phyloP scores from a whole-genome alignment of 1,140 invertebrate species.

The Andrena cerasifolii region DNA sequence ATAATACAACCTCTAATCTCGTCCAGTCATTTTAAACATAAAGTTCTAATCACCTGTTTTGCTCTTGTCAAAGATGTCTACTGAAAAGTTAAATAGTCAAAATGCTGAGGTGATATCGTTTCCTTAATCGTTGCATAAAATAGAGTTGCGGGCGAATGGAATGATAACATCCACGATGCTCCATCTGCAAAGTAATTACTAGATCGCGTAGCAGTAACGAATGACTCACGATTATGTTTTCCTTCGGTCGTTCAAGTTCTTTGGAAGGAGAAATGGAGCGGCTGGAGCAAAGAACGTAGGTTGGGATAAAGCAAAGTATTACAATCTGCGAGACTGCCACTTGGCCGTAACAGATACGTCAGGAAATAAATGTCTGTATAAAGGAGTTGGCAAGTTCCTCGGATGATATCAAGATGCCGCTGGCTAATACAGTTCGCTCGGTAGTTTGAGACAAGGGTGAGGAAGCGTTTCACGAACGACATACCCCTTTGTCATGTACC shows the following conservation, averaged over 20 bases:
- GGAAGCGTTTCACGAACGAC: slow-evolving; percentile 42
- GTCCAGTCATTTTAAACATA: too few relatives aligned
- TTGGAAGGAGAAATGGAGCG: slow-evolving; percentile 32
- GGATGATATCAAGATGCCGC: slow-evolving; percentile 75
- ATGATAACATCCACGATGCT: background rate
- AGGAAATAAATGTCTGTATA: slow-evolving; percentile 77
- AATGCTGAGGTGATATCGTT: background rate
- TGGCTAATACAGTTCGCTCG: slow-evolving; percentile 69
- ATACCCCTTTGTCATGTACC: slow-evolving; percentile 61
- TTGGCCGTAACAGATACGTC: slow-evolving; percentile 74
- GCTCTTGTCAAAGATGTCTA: too few relatives aligned
- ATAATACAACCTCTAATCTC: too few relatives aligned
- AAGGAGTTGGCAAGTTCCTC: slow-evolving; percentile 76
- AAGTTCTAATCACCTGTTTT: too few relatives aligned
- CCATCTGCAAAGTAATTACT: slow-evolving; percentile 60
- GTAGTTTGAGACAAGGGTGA: slow-evolving; percentile 57
- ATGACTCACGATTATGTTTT: slow-evolving; percentile 73
- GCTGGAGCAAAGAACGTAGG: background rate
- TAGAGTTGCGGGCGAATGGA: background rate
- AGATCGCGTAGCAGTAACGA: slow-evolving; percentile 61
- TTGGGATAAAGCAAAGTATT: slow-evolving; percentile 67
- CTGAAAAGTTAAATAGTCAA: background rate
- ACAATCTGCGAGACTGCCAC: slow-evolving; percentile 74
- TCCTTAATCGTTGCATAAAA: background rate
- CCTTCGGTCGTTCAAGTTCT: slow-evolving; percentile 49